Conservation (phyloP, 2,888 invertebrate genomes). For the Rotaria macrura region DNA sequence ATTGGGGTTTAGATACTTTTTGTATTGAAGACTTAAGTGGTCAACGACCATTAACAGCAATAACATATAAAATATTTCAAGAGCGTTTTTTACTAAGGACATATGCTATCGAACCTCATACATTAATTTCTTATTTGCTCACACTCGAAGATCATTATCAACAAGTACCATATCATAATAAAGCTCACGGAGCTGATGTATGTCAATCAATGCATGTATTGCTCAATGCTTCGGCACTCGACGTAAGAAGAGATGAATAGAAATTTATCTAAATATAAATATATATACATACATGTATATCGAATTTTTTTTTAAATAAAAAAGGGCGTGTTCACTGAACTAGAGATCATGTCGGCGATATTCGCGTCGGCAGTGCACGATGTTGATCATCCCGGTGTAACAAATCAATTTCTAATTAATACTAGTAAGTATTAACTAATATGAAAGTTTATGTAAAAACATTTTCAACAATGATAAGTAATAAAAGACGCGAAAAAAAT, state of each 20-base stretch:
- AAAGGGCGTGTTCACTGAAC: slow-evolving; percentile 84
- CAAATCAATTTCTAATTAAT: slow-evolving; percentile 97
- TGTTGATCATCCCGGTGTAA: slow-evolving; percentile 96
- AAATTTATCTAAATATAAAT: background rate
- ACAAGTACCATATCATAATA: slow-evolving; percentile 97
- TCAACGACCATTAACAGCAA: slow-evolving; percentile 81
- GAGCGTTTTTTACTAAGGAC: slow-evolving; percentile 73
- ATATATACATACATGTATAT: too few relatives aligned
- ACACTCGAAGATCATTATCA: slow-evolving; percentile 96
- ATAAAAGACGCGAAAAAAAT: background rate
- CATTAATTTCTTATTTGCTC: slow-evolving; percentile 87
- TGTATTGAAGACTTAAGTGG: slow-evolving; percentile 80
- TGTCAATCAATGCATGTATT: slow-evolving; percentile 92
- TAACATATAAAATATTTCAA: slow-evolving; percentile 81
- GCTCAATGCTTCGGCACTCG: slow-evolving; percentile 85
- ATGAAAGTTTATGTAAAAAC: background rate
- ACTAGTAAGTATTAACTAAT: slow-evolving; percentile 58
- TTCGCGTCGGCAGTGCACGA: slow-evolving; percentile 98
- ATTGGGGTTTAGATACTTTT: slow-evolving; percentile 97
- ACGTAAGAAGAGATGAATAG: slow-evolving; percentile 53
- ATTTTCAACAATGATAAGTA: background rate
- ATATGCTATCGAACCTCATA: slow-evolving; percentile 84
- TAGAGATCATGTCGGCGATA: slow-evolving; percentile 86
- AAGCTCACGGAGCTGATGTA: slow-evolving; percentile 93
- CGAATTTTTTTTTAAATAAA: background rate